A percentile compares a stretch with the other conserved stretches of the same genome.
Conservation (phyloP, 2,888 invertebrate species). For the Trachelus stipa region DNA sequence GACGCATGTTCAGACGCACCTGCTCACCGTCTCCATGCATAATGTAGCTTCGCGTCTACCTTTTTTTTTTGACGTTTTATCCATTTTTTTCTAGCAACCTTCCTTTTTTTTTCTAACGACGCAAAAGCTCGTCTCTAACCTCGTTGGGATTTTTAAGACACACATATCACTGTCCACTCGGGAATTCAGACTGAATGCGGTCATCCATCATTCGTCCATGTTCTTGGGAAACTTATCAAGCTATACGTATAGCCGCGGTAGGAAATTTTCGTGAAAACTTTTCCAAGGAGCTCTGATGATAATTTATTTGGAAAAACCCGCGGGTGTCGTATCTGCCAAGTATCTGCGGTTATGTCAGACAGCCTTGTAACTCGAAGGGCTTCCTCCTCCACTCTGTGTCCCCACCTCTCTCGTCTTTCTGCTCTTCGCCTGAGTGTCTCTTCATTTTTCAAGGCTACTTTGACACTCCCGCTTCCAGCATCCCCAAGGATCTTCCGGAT, state of each 20-base stretch:
- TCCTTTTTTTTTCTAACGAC: neutral
- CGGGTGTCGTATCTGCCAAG: conserved; percentile 19
- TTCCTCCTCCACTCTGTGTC: neutral
- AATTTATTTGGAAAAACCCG: conserved; percentile 23
- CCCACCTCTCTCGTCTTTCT: neutral
- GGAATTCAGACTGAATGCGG: neutral
- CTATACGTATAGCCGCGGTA: neutral
- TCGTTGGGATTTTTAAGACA: neutral
- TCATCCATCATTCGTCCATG: neutral
- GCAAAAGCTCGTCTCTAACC: neutral
- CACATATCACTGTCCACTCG: neutral
- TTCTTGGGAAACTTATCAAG: neutral
- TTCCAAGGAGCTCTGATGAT: conserved; percentile 11
- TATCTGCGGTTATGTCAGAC: neutral
- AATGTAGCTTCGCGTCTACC: neutral
- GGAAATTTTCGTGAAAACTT: conserved; percentile 4
- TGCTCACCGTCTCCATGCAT: neutral
- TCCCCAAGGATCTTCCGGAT: neutral
- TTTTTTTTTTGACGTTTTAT: neutral
- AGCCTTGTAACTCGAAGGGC: neutral
- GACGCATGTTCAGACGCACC: neutral
- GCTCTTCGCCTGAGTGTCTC: neutral
- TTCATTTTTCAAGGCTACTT: conserved; percentile 7
- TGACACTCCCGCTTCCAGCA: neutral
- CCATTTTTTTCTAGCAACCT: neutral